Conservation (phyloP, 2,888 invertebrate species). For the Athetis lepigone region DNA sequence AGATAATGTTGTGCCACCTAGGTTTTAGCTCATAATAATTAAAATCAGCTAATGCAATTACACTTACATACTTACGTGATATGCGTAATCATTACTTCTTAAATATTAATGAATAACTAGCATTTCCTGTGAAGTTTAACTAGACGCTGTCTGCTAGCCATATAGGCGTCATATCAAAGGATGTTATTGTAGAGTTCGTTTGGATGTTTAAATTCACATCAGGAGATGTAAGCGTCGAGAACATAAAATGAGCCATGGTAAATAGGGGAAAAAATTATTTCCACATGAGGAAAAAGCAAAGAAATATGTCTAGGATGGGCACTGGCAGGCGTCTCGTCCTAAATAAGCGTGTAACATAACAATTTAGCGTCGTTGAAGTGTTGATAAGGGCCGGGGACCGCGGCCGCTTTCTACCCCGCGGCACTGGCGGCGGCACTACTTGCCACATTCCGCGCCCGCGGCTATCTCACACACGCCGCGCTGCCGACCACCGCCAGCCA, state of each 20-base stretch:
- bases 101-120: not conserved
- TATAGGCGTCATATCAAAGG: slow-evolving; percentile 6
- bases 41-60: not conserved
- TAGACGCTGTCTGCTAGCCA: slow-evolving; percentile 9
- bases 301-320: slow-evolving; percentile 2
- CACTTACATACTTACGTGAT: not conserved
- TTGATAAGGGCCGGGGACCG: slow-evolving; percentile 69
- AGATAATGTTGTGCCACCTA: not conserved
- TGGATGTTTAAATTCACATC: not conserved
- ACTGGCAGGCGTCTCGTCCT: slow-evolving; percentile 38
- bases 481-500: slow-evolving; percentile 14
- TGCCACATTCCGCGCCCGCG: slow-evolving; percentile 75
- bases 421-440: slow-evolving; percentile 65
- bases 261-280: not conserved
- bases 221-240: not conserved
- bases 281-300: not conserved
- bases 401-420: slow-evolving; percentile 82
- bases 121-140: slow-evolving; percentile 12
- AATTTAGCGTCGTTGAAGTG: slow-evolving; percentile 61
- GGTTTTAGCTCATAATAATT: not conserved
- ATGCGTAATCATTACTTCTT: not conserved
- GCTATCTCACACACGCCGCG: slow-evolving; percentile 47
- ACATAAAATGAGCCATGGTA: not conserved
- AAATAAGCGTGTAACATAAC: slow-evolving; percentile 52
- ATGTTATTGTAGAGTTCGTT: not conserved